These are phyloP conservation scores for Sminthurinus signatus DNA, from an alignment of 1,140 invertebrate species.

Conservation along the genomic window DNA sequence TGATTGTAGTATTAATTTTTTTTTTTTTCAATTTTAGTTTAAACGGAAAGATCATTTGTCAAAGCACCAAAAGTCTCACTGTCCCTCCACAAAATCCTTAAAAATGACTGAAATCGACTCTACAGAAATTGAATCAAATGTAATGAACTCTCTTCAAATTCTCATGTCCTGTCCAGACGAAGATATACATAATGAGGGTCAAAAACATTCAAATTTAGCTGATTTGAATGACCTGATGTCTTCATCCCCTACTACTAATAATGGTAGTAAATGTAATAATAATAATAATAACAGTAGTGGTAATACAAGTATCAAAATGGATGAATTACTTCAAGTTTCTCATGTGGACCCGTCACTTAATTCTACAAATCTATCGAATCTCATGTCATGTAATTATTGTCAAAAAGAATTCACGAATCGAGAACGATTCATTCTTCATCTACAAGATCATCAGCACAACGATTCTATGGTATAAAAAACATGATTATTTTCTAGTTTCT, in stretches of 20 bases:
- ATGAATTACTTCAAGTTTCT: not conserved
- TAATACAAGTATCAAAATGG: not conserved
- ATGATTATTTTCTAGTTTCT: too few species aligned
- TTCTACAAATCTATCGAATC: not conserved
- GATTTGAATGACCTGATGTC: not conserved
- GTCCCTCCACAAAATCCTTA: constrained; percentile 17
- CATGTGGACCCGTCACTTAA: not conserved
- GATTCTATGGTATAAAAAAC: not conserved
- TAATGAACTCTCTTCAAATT: constrained; percentile 33
- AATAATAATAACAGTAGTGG: not conserved
- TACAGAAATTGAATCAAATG: constrained; percentile 18
- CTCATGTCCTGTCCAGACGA: constrained; percentile 25
- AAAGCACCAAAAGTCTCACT: constrained; percentile 40
- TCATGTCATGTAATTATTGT: constrained; percentile 27
- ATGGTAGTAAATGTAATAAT: not conserved
- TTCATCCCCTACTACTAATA: not conserved
- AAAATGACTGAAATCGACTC: constrained; percentile 16
- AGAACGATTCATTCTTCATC: constrained; percentile 25
- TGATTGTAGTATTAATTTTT: too few species aligned
- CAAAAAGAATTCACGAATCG: constrained; percentile 28
- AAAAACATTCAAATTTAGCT: not conserved
- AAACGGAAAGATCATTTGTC: constrained; percentile 40
- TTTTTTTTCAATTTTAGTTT: too few species aligned
- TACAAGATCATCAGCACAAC: constrained; percentile 24
- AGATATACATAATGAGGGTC: constrained; percentile 2